Conservation (phyloP, 2,113 vertebrate genomes). For the Oryzias curvinotus region DNA sequence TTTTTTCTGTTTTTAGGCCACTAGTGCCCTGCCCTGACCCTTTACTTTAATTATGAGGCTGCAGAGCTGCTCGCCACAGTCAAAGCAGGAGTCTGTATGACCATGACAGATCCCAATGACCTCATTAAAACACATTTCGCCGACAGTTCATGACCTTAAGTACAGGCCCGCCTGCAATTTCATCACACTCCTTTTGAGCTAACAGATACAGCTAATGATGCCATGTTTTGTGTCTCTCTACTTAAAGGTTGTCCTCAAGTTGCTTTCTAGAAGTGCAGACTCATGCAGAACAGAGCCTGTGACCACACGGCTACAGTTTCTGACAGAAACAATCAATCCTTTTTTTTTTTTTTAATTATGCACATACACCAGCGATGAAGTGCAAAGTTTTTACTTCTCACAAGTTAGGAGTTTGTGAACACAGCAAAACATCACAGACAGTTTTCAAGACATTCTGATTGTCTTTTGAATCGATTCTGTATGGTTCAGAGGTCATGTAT, state of each 20-base stretch:
- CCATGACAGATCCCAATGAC: conserved; percentile 28
- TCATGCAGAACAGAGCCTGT: too few species aligned
- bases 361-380: conserved; percentile 33
- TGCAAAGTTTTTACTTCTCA: conserved; percentile 73
- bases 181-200: conserved; percentile 60
- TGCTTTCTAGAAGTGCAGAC: conserved; percentile 11
- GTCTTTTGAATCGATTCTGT: conserved; percentile 25
- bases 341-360: conserved; percentile 6
- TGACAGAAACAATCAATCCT: conserved; percentile 8
- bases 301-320: conserved; percentile 8
- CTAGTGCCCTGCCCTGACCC: background rate
- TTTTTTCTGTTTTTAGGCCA: conserved; percentile 2
- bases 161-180: conserved; percentile 27
- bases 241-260: conserved; percentile 20
- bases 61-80: conserved; percentile 21
- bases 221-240: conserved; percentile 36
- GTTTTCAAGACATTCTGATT: conserved; percentile 30
- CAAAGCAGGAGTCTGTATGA: conserved; percentile 5
- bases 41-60: conserved; percentile 16
- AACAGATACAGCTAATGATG: conserved; percentile 49
- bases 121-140: conserved; percentile 44
- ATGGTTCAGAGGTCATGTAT: conserved; percentile 36
- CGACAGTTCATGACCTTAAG: conserved; percentile 44
- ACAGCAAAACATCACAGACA: conserved; percentile 42
- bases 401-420: conserved; percentile 44